phyloP scores from a whole-genome alignment of 2,888 invertebrate species.

The Zhuqinia jingwanae region DNA sequence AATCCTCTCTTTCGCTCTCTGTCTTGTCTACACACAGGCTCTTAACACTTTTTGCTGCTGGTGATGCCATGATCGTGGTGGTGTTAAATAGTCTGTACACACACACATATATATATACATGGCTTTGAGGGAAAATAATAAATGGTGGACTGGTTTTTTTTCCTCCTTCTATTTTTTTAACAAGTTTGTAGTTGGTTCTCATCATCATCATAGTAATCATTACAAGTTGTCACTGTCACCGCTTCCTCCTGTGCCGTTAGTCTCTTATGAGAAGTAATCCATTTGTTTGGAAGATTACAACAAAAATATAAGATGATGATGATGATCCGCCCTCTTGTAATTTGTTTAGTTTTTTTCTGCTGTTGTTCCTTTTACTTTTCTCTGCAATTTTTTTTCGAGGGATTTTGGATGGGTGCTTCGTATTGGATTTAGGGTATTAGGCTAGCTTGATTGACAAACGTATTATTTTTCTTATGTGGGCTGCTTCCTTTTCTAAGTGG shows the following conservation, averaged over 20 bases:
- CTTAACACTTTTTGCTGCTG: too few relatives aligned
- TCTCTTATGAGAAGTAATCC: neutral
- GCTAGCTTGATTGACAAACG: neutral
- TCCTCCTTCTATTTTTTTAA: too few relatives aligned
- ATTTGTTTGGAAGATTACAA: neutral
- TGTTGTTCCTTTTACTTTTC: neutral
- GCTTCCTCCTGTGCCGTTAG: constrained; percentile 23
- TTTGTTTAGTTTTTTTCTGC: too few relatives aligned
- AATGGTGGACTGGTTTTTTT: neutral
- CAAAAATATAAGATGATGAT: neutral
- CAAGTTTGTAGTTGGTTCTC: too few relatives aligned
- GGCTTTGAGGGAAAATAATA: neutral
- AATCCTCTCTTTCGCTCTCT: constrained; percentile 28
- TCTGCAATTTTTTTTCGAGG: neutral
- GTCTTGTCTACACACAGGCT: too few relatives aligned
- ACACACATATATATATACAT: neutral
- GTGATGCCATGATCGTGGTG: too few relatives aligned
- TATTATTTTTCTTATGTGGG: constrained; percentile 9
- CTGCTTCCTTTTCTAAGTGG: too few relatives aligned
- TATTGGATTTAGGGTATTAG: too few relatives aligned
- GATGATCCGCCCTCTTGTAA: constrained; percentile 12
- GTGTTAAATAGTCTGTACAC: too few relatives aligned
- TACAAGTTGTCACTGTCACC: constrained; percentile 41
- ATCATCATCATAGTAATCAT: constrained; percentile 36
- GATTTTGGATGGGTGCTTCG: neutral